Evolutionary conservation across 35 echinoderm and acorn worm genomes (phyloP).

Genomic region (Lytechinus variegatus): DNA sequence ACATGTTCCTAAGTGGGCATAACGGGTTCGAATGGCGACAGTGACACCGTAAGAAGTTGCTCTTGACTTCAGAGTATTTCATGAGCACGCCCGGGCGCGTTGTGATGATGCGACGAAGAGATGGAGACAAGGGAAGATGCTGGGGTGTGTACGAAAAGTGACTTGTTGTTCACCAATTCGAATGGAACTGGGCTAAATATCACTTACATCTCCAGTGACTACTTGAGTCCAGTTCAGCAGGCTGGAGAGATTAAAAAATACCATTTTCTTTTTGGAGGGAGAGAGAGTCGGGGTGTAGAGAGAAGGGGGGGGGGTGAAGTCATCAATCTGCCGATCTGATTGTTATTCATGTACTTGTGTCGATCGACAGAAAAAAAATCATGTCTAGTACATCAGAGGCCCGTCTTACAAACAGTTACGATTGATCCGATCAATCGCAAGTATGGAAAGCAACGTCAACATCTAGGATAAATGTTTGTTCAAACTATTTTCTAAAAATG

Average conservation of each 20-base stretch:
- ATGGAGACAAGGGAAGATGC: background rate
- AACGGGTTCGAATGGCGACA: constrained; percentile 37
- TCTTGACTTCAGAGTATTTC: background rate
- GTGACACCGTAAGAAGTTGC: background rate
- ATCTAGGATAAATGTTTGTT: too few relatives aligned
- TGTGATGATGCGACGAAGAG: background rate
- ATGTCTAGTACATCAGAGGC: too few relatives aligned
- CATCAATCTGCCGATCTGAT: background rate
- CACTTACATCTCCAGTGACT: background rate
- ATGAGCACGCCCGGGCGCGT: background rate
- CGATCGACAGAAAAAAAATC: background rate
- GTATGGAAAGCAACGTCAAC: too few relatives aligned
- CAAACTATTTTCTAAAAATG: too few relatives aligned
- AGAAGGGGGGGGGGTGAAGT: background rate
- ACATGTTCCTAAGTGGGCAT: background rate
- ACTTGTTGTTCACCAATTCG: background rate
- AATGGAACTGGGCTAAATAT: background rate
- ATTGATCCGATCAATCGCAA: too few relatives aligned
- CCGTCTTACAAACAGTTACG: too few relatives aligned
- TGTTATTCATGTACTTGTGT: background rate
- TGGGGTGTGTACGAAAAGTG: background rate
- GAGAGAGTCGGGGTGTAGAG: too few relatives aligned
- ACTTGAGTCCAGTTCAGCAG: background rate
- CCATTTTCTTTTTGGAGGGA: too few relatives aligned
- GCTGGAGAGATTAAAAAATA: background rate